phyloP scores from a whole-genome alignment of 1,140 invertebrate species.

The Carposina sasakii region DNA sequence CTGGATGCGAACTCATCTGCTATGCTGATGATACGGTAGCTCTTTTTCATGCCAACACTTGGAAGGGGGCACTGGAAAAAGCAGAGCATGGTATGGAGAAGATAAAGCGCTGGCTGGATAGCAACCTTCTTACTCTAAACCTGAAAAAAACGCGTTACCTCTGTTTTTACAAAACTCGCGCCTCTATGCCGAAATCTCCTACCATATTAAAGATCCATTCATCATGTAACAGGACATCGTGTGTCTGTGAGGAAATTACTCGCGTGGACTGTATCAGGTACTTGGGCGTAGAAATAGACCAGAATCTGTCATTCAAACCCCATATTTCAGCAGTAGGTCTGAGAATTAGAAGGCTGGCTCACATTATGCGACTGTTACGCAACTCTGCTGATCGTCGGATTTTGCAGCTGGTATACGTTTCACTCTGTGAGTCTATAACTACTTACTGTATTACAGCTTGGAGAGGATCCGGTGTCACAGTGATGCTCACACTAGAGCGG shows the following conservation, averaged over 20 bases:
- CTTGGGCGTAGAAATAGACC: background rate
- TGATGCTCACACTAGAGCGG: background rate
- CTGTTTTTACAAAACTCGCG: slow-evolving; percentile 20
- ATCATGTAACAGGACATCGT: background rate
- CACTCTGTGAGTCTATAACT: background rate
- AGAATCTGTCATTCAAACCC: too few species aligned
- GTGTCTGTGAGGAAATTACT: background rate
- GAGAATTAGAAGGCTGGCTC: background rate
- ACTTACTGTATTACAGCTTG: background rate
- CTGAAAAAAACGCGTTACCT: slow-evolving; percentile 15
- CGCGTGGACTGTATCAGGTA: background rate
- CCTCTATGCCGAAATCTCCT: slow-evolving; percentile 5
- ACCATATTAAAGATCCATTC: background rate
- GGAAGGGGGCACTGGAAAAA: background rate
- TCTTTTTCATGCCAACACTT: slow-evolving; percentile 11
- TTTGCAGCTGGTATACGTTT: background rate
- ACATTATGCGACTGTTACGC: background rate
- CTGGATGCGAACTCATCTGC: slow-evolving; percentile 12
- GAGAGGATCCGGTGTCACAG: background rate
- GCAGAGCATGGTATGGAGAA: slow-evolving; percentile 3
- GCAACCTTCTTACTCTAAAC: slow-evolving; percentile 20
- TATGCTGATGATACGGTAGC: slow-evolving; percentile 24
- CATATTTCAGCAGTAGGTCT: too few species aligned
- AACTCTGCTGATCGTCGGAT: background rate
- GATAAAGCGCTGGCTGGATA: slow-evolving; percentile 8